Conservation (phyloP, 2,888 invertebrate species). For the Pheosia gnoma region DNA sequence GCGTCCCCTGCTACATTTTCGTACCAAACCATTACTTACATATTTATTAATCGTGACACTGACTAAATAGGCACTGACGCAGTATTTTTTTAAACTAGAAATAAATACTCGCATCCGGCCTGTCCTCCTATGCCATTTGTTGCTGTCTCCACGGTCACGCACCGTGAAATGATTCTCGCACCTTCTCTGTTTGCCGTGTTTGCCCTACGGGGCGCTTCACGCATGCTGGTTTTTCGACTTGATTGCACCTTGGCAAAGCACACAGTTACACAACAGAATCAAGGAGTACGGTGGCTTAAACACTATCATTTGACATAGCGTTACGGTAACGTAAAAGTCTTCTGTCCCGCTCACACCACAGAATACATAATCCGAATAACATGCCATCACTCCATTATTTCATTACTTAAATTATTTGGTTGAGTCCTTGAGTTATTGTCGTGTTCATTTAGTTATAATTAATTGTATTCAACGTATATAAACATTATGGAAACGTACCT, state of each 20-base stretch:
- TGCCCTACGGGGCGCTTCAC: constrained; percentile 65
- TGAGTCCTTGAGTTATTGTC: too few relatives aligned
- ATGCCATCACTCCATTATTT: too few relatives aligned
- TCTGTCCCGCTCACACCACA: too few relatives aligned
- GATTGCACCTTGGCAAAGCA: constrained; percentile 66
- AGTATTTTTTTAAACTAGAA: not conserved
- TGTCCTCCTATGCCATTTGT: constrained; percentile 18
- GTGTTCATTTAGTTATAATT: constrained; percentile 43
- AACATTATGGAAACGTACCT: constrained; percentile 1
- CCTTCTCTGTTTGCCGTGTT: constrained; percentile 61
- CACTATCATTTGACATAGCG: too few relatives aligned
- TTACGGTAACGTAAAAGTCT: too few relatives aligned
- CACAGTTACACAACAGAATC: constrained; percentile 52
- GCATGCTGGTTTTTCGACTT: constrained; percentile 71
- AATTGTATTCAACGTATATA: not conserved
- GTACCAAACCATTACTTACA: too few relatives aligned
- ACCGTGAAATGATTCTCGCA: constrained; percentile 74
- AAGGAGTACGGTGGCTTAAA: constrained; percentile 29
- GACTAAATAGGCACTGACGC: not conserved
- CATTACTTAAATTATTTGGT: too few relatives aligned
- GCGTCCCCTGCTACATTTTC: too few relatives aligned
- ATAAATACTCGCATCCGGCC: not conserved
- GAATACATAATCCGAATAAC: too few relatives aligned
- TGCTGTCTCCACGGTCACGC: constrained; percentile 40
- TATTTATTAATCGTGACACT: too few relatives aligned